Evolutionary conservation across 2,888 invertebrate species (phyloP), one percentile per base, ranked within the genome.

Genomic region (Drosophila monieri): DNA sequence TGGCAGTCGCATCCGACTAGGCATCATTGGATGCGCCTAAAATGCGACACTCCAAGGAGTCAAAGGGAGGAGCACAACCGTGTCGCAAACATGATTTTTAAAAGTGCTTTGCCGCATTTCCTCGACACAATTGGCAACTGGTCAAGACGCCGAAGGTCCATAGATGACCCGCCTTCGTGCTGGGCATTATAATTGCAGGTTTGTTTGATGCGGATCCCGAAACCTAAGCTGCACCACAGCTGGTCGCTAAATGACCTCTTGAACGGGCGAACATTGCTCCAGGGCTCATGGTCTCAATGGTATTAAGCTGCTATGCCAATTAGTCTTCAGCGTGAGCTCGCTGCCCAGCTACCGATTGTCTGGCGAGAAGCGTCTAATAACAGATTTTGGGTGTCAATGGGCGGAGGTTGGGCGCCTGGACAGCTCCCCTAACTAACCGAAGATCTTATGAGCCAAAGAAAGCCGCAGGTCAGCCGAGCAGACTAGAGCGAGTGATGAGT

Each of bases 251-350:
- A 62, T 75, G 65, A 57, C 73, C 74, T 56, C 74, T 74, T 80
- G 70, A 72, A 66, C 62, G 53, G 39, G 47, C 46, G 23, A 35
- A 55, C 55, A 58, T 76, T 58, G 60, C 54, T 70, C 72, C 46
- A 56, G 66, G 72, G 80, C 77, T 70, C 78, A 74, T 73, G 73
- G 64, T 74, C 81, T 74, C 72, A 80, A 83, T 80, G 83, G 85
- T 85, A 78, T 77, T 80, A 76, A 83, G 84, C 84, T 70, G 73
- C 72, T 78, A 80, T 75, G 47, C 62, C 78, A 78, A 85, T 85
- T 85, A 78, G 78, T 6, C 25, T 27, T 27, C 25, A 8, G 25
- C 25, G 25, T 2, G 25, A 27, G 25, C 57, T 23, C 47, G 15
- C 47, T 30, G 18, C 4, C 43, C 9, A 15, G 61, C 68, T 66